Evolutionary conservation across 2,888 invertebrate genomes (phyloP).

Genomic region (Luperina testacea): DNA sequence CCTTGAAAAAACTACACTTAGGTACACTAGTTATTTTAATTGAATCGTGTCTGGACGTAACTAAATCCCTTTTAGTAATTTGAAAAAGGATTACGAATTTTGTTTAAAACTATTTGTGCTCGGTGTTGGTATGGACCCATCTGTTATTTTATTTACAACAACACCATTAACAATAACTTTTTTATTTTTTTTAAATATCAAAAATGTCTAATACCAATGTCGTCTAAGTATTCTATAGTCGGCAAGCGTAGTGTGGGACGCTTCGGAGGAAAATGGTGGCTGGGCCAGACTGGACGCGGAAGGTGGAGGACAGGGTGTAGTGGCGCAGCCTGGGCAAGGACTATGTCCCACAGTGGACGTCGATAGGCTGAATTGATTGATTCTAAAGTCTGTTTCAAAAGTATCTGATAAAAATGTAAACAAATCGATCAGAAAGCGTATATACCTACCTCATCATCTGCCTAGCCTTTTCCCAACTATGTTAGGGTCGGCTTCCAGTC

Average conservation of each 20-base stretch:
- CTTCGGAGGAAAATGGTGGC: no score
- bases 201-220: neutral
- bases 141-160: neutral
- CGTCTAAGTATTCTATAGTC: neutral
- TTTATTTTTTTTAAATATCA: neutral
- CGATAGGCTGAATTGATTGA: neutral
- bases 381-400: no score
- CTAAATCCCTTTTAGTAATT: slow-evolving; percentile 1
- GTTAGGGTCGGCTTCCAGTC: no score
- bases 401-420: no score
- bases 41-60: slow-evolving; percentile 16
- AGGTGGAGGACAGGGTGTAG: no score
- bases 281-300: no score
- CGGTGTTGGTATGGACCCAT: neutral
- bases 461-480: no score
- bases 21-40: slow-evolving; percentile 6
- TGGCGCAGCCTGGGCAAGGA: neutral
- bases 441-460: no score
- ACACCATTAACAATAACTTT: no score
- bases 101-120: neutral
- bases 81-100: neutral
- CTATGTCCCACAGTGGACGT: neutral
- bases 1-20: neutral
- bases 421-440: no score
- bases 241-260: neutral